A percentile compares a stretch with the other conserved stretches of the same genome.
Conservation (phyloP, 2,113 vertebrate species). For the Apteryx owenii region DNA sequence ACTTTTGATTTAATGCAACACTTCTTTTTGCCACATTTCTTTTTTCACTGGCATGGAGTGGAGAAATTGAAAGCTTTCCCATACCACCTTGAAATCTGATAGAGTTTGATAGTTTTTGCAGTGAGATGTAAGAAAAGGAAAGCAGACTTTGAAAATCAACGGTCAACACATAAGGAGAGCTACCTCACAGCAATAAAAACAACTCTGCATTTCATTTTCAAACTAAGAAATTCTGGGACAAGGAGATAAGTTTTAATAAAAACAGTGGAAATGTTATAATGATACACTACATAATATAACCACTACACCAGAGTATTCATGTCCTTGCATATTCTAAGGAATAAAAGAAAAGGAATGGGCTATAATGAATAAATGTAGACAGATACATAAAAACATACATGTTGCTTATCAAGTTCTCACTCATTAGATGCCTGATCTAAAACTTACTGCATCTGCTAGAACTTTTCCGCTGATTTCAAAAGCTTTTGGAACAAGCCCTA, state of each 20-base stretch:
- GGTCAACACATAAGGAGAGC: background rate
- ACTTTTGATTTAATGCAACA: background rate
- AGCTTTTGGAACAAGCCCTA: background rate
- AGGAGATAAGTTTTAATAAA: background rate
- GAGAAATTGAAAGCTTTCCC: conserved; percentile 9
- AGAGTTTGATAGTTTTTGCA: background rate
- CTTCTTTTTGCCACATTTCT: background rate
- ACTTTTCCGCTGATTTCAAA: background rate
- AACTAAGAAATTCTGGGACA: background rate
- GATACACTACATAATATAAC: background rate
- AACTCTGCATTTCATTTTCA: background rate
- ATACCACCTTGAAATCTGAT: background rate
- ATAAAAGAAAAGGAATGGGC: background rate
- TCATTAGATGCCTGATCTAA: background rate
- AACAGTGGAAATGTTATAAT: background rate
- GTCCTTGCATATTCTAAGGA: background rate
- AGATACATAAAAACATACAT: background rate
- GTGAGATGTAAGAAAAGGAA: background rate
- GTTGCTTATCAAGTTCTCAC: background rate
- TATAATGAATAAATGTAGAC: background rate
- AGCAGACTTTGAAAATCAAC: background rate
- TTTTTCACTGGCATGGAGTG: background rate
- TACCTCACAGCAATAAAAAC: background rate
- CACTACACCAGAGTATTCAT: background rate
- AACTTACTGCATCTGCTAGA: background rate